Percentiles rank a stretch among this genome's conserved stretches.
phyloP scores from a whole-genome alignment of 2,888 invertebrate species.

The Liodrosophila aerea region DNA sequence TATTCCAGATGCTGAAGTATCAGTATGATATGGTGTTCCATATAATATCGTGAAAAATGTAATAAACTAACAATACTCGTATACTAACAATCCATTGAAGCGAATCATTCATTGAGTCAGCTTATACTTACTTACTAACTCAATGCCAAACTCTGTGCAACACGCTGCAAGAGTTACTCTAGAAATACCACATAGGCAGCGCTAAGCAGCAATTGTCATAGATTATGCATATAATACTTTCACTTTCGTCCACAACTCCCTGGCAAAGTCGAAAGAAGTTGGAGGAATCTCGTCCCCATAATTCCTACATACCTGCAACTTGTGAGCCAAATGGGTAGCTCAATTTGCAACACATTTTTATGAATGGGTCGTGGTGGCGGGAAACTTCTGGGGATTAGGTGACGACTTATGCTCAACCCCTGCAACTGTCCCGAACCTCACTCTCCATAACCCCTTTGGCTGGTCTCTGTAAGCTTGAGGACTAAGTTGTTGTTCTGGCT shows the following conservation, averaged over 20 bases:
- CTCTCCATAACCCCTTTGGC: conserved; percentile 20
- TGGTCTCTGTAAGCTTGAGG: conserved; percentile 28
- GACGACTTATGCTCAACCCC: conserved; percentile 9
- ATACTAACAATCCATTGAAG: too few species aligned
- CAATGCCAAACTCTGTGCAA: too few species aligned
- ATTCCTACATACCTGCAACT: conserved; percentile 5
- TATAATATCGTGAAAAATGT: too few species aligned
- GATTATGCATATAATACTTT: conserved; percentile 32
- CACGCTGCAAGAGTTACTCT: too few species aligned
- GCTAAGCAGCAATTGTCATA: conserved; percentile 4
- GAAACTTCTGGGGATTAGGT: conserved; percentile 50
- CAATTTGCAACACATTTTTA: conserved; percentile 41
- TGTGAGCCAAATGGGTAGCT: conserved; percentile 13
- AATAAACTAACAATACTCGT: too few species aligned
- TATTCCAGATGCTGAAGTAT: too few species aligned
- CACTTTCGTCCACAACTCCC: conserved; percentile 20
- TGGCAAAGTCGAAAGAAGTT: too few species aligned
- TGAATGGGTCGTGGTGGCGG: conserved; percentile 55
- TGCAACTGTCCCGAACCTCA: background rate
- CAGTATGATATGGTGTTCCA: too few species aligned
- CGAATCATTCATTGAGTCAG: too few species aligned
- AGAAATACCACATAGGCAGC: too few species aligned
- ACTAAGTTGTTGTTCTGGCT: conserved; percentile 30
- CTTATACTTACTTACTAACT: too few species aligned
- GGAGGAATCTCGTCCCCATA: too few species aligned